Base-by-base conservation (phyloP, 1,140 invertebrate genomes). In the Hylaeus anthracinus region DNA sequence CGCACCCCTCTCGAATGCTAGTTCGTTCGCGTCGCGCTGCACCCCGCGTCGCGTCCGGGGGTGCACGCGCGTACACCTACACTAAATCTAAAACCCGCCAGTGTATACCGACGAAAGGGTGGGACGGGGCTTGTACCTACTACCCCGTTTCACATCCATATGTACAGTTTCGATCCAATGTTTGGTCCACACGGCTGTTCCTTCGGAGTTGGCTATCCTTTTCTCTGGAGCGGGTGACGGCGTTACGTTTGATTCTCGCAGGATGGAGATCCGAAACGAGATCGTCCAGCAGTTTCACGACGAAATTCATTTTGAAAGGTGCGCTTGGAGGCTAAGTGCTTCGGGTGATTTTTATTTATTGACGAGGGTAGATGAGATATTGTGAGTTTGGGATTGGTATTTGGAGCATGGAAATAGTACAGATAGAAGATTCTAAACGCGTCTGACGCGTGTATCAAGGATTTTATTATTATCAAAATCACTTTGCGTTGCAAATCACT, bases 1-100 rank as follows among this genome's bases (percentile, higher is more conserved):
- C 93, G 92, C 91, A 93, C 92, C 93, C 92, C 89, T 90, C 88
- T 90, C 88, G 90, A 81, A 89, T 81, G 83, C 12, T 73, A 55
- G 80, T 60, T 78, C 56, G 60, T 39, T 26, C 75, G 41, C 53
- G 12, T 41, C 4, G 53, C 55, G 5, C 39, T n/a, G 60, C 6
- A n/a, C 8, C 56, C n/a, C 53, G 0, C 15, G 1, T 14, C 56
- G 43, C 58, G 37, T 12, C 10, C 41, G 58, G 51, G 53, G 41
- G 26, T 53, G 67, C 82, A 71, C 72, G 39, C 67, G 61, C 79
- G 41, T 74, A 71, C 73, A 82, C 78, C 65, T 67, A 70, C 71
- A 63, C 84, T 76, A 81, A 78, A 81, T 61, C 67, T 84, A 67
- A 79, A 51, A 80, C 53, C 72, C 51, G 71, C 53, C 74, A 37